Evolutionary conservation across 2,797 vertebrate species (phyloP), one percentile per base, ranked within the genome.

Genomic region (Sebastes vulpes): DNA sequence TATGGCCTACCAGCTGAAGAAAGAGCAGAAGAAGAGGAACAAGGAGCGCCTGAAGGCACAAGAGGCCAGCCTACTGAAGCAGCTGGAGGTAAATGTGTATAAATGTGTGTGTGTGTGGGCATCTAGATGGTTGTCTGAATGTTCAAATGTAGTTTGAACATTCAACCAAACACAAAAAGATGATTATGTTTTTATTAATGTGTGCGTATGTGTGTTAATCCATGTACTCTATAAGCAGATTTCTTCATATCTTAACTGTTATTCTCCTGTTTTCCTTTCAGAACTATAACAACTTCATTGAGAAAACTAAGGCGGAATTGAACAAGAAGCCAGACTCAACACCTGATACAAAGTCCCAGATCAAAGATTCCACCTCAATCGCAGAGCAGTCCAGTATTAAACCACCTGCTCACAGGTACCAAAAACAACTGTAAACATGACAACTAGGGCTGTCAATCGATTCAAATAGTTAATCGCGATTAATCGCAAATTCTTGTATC

Each of bases 41-140:
- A 98, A 98, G 90, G 98, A 99, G 80, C 97, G 97, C 5, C 93
- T 99, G 58, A 98, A 98, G 88, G 98, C 98, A n/a, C 97, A 99
- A 87, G 99, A 99, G 92, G 98, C 98, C 65, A 98, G 96, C 87
- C 91, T 99, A 56, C 95, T 99, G 77, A 98, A 98, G 89, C 97
- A 99, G 2, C 95, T 99, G 58, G 97, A 99, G 98, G 99, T 99
- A 79, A 96, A 94, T 65, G 25, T 66, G 21, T 50, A 2, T 5
- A 20, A 12, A 26, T 23, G 9, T 61, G 14, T 23, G 6, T 60
- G 31, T 32, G 32, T 32, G 32, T 2, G 32, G 9, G 14, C n/a
- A 2, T 68, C 2, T 11, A 8, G n/a, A 18, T 57, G 35, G 3
- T 50, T 14, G 20, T 38, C 23, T 63, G 32, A 64, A 64, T 46